Conservation (phyloP, 2,797 vertebrate genomes). For the Sebastes glaucus region DNA sequence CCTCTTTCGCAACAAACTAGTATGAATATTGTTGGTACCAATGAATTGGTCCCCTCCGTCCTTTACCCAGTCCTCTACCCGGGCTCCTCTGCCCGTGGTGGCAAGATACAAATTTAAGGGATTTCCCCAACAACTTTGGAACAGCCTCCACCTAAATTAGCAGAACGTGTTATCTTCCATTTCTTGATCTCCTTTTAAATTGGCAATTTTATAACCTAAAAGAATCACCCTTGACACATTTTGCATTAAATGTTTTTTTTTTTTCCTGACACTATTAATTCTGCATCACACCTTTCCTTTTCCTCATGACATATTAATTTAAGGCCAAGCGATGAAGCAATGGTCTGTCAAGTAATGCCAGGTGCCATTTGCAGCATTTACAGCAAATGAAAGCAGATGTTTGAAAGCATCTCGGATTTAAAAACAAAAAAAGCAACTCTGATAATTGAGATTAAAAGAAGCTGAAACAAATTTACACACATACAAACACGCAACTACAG, state of each 20-base stretch:
- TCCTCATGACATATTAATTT: neutral
- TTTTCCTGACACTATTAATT: neutral
- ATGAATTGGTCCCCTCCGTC: too few relatives aligned
- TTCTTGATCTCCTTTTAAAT: neutral
- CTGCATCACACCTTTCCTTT: neutral
- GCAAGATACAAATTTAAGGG: neutral
- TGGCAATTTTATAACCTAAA: neutral
- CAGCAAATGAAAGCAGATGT: neutral
- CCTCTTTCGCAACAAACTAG: too few relatives aligned
- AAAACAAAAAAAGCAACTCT: neutral
- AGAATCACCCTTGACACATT: neutral
- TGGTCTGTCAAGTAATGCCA: neutral
- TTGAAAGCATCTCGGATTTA: neutral
- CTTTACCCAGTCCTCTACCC: constrained; percentile 21
- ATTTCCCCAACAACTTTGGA: neutral
- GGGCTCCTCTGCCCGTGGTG: neutral
- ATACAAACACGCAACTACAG: neutral
- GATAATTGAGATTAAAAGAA: neutral
- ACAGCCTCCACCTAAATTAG: neutral
- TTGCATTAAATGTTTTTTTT: neutral
- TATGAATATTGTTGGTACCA: too few relatives aligned
- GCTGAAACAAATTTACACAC: neutral
- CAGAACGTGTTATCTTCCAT: neutral
- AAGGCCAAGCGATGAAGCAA: neutral
- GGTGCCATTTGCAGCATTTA: neutral